phyloP scores from a whole-genome alignment of 2,113 vertebrate species.

The Melanostigma gelatinosum region DNA sequence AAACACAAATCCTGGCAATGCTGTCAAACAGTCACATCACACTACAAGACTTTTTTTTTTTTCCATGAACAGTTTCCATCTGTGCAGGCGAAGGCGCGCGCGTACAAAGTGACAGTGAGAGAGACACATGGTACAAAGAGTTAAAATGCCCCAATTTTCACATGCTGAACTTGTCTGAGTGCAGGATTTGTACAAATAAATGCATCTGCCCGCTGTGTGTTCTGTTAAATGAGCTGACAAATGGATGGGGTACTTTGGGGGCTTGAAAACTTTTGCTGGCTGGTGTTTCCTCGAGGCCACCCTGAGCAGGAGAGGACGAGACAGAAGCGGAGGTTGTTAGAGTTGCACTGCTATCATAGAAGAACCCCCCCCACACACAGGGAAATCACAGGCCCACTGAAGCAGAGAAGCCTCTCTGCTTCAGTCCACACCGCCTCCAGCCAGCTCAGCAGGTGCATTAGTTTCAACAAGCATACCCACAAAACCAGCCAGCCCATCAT shows the following conservation, averaged over 20 bases:
- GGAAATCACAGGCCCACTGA: constrained; percentile 77
- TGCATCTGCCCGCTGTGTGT: not conserved
- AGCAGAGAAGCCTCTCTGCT: constrained; percentile 67
- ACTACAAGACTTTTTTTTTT: not conserved
- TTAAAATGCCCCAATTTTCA: not conserved
- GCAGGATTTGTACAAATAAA: not conserved
- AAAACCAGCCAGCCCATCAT: constrained; percentile 43
- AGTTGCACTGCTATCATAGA: constrained; percentile 53
- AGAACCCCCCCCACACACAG: constrained; percentile 55
- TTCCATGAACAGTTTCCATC: not conserved
- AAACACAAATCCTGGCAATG: not conserved
- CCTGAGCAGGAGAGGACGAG: constrained; percentile 11
- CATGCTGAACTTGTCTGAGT: not conserved
- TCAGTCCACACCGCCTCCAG: constrained; percentile 53
- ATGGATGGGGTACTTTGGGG: not conserved
- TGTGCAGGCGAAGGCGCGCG: not conserved
- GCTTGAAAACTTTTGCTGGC: constrained; percentile 18
- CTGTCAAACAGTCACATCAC: constrained; percentile 1
- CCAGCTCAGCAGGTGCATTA: constrained; percentile 77
- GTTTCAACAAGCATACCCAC: constrained; percentile 64
- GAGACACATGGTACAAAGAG: not conserved
- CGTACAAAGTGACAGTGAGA: not conserved
- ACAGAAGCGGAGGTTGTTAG: constrained; percentile 66
- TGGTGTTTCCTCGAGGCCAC: constrained; percentile 45
- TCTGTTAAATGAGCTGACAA: constrained; percentile 2